Percentiles rank a stretch among this genome's conserved stretches.
Evolutionary conservation across 1,140 invertebrate genomes (phyloP).

Genomic region (Ceratosolen fusciceps): DNA sequence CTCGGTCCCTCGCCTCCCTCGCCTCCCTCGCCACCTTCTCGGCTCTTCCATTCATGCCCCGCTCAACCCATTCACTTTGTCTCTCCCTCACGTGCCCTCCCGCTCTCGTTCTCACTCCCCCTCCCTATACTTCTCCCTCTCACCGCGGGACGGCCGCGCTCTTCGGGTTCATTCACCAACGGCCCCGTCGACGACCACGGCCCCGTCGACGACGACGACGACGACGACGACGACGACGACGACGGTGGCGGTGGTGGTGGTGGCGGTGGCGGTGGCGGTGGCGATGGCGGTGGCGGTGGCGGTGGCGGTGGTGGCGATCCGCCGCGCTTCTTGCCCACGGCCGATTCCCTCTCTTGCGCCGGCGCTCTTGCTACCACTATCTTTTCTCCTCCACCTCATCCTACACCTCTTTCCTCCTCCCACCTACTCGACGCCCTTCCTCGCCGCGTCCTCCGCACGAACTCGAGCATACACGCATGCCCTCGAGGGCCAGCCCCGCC

Average conservation of each 20-base stretch:
- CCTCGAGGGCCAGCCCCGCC: not conserved
- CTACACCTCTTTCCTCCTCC: too few relatives aligned
- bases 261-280: too few relatives aligned
- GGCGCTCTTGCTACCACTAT: constrained; percentile 7
- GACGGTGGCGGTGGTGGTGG: too few relatives aligned
- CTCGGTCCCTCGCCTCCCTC: not conserved
- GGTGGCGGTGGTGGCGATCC: not conserved
- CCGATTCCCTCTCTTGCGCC: constrained; percentile 22
- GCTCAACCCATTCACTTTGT: constrained; percentile 36
- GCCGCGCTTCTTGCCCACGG: not conserved
- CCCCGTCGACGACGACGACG: too few relatives aligned
- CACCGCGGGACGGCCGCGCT: too few relatives aligned
- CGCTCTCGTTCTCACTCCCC: constrained; percentile 9
- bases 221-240: too few relatives aligned
- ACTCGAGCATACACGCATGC: not conserved
- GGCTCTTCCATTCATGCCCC: constrained; percentile 36
- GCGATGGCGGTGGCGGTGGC: too few relatives aligned
- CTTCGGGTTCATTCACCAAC: constrained; percentile 42
- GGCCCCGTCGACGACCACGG: constrained; percentile 17
- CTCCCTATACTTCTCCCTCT: not conserved
- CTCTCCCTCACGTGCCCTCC: constrained; percentile 19
- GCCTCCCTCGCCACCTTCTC: not conserved
- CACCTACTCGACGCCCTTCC: constrained; percentile 36
- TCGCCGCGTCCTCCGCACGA: constrained; percentile 17
- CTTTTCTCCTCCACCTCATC: not conserved